phyloP scores from a whole-genome alignment of 2,888 invertebrate genomes.

The Arrhopalites spinosus region DNA sequence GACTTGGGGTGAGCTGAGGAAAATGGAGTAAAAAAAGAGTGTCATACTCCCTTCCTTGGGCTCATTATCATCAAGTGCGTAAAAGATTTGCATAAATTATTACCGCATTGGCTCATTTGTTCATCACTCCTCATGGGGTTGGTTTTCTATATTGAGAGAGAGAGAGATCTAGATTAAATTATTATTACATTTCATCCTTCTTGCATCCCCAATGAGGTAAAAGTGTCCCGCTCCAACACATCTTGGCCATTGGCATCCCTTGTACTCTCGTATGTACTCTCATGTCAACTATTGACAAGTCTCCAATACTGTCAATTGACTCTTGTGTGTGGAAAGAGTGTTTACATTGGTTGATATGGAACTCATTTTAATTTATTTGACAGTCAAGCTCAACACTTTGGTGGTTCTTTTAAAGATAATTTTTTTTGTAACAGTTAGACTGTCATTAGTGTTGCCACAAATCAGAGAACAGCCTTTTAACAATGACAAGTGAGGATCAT shows the following conservation, averaged over 20 bases:
- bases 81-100: constrained; percentile 34
- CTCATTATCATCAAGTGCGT: constrained; percentile 33
- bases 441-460: constrained; percentile 16
- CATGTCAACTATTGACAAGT: neutral
- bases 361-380: constrained; percentile 19
- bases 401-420: constrained; percentile 13
- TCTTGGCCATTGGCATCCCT: too few species aligned
- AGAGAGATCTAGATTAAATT: too few species aligned
- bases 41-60: neutral
- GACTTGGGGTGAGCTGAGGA: neutral
- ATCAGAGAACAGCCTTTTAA: neutral
- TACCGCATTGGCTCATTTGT: constrained; percentile 19
- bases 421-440: constrained; percentile 10
- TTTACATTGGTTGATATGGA: neutral
- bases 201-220: too few species aligned
- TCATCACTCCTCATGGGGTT: too few species aligned
- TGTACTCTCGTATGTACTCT: too few species aligned
- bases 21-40: neutral
- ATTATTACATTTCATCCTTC: too few species aligned
- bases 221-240: too few species aligned
- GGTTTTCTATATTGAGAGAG: neutral
- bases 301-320: too few species aligned
- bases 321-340: neutral
- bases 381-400: constrained; percentile 15
- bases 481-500: constrained; percentile 11